Conservation (phyloP, 2,113 vertebrate genomes). For the Pheucticus melanocephalus region DNA sequence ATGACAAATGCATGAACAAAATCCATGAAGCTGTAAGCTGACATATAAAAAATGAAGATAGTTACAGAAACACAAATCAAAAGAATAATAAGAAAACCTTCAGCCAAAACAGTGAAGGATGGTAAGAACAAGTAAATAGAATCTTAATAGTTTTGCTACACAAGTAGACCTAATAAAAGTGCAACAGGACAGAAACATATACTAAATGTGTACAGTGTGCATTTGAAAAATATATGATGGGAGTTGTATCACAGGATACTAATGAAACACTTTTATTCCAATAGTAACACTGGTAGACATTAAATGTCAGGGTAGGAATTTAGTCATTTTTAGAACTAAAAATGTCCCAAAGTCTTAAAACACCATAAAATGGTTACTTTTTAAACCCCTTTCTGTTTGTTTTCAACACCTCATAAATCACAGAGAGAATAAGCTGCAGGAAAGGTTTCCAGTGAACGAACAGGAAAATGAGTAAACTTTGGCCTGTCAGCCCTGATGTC, state of each 20-base stretch:
- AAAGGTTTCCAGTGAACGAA: not conserved
- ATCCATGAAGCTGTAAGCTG: not conserved
- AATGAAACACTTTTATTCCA: not conserved
- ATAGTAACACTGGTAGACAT: not conserved
- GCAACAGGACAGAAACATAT: not conserved
- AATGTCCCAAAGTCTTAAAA: not conserved
- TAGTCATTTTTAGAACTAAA: not conserved
- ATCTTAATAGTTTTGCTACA: not conserved
- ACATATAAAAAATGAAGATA: not conserved
- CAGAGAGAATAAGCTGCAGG: not conserved
- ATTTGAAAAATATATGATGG: not conserved
- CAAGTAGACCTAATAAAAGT: not conserved
- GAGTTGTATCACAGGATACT: not conserved
- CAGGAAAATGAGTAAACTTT: not conserved
- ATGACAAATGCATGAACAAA: not conserved
- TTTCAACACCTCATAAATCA: not conserved
- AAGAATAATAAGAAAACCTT: not conserved
- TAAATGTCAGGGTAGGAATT: not conserved
- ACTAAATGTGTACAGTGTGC: not conserved
- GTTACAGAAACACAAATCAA: not conserved
- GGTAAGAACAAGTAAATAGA: not conserved
- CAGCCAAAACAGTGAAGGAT: not conserved
- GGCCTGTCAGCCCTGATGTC: not conserved
- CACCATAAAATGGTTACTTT: not conserved
- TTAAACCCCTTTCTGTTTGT: not conserved